A percentile compares a stretch with the other conserved stretches of the same genome.
Evolutionary conservation across 2,888 invertebrate genomes (phyloP).

Genomic region (Automeris io): DNA sequence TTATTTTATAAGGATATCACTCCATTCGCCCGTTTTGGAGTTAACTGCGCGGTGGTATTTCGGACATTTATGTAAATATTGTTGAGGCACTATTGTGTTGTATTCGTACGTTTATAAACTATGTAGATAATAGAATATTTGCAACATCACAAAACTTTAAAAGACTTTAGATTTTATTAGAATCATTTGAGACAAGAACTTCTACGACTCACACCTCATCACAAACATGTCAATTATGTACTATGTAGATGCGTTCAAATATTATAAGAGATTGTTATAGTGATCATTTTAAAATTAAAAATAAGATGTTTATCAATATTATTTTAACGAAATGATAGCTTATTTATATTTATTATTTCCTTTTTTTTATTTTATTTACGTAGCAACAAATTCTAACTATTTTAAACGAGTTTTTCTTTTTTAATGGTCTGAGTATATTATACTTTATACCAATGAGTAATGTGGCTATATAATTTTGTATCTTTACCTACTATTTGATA

Average conservation of each 20-base stretch:
- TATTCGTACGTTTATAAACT: slow-evolving; percentile 38
- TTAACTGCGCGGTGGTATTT: slow-evolving; percentile 51
- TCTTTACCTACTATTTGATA: too few relatives aligned
- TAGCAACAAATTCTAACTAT: too few relatives aligned
- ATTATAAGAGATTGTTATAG: too few relatives aligned
- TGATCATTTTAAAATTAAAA: too few relatives aligned
- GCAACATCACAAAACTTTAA: slow-evolving; percentile 62
- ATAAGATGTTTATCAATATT: too few relatives aligned
- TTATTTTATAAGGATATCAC: slow-evolving; percentile 60
- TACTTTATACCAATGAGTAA: too few relatives aligned
- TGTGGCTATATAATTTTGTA: too few relatives aligned
- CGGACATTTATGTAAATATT: slow-evolving; percentile 48
- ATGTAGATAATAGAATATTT: slow-evolving; percentile 41
- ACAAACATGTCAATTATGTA: slow-evolving; percentile 69
- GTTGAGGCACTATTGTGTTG: slow-evolving; percentile 46
- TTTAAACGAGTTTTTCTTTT: too few relatives aligned
- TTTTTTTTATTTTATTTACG: too few relatives aligned
- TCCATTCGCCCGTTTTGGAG: slow-evolving; percentile 68
- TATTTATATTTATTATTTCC: too few relatives aligned
- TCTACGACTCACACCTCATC: slow-evolving; percentile 74
- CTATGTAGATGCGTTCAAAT: slow-evolving; percentile 44
- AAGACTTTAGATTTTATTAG: slow-evolving; percentile 45
- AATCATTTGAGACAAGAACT: slow-evolving; percentile 61
- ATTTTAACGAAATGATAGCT: too few relatives aligned
- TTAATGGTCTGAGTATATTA: too few relatives aligned